phyloP scores from a whole-genome alignment of 2,888 invertebrate species.

The Epistrophe eligans region DNA sequence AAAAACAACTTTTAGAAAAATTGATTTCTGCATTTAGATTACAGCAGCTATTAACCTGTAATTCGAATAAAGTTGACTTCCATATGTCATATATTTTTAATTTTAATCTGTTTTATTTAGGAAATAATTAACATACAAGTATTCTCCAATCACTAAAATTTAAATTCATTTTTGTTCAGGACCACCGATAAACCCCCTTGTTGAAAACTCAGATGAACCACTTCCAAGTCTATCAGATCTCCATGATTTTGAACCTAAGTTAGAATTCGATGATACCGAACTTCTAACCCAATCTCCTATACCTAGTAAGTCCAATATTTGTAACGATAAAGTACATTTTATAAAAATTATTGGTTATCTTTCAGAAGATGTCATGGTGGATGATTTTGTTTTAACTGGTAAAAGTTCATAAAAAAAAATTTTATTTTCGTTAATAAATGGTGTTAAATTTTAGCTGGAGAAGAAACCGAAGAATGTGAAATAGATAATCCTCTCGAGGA shows the following conservation, averaged over 20 bases:
- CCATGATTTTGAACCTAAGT: constrained; percentile 96
- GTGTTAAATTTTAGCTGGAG: constrained; percentile 77
- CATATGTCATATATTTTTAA: no score
- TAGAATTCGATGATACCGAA: constrained; percentile 98
- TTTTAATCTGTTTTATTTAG: no score
- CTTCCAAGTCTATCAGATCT: constrained; percentile 95
- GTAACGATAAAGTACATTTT: not conserved
- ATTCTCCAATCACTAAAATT: not conserved
- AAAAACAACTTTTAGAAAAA: no score
- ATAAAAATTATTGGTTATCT: constrained; percentile 72
- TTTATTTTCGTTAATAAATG: not conserved
- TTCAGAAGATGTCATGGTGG: constrained; percentile 82
- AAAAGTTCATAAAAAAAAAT: constrained; percentile 23
- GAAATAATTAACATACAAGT: no score
- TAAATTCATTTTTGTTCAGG: constrained; percentile 77
- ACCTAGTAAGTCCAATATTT: constrained; percentile 86
- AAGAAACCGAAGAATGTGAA: constrained; percentile 80
- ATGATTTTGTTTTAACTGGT: constrained; percentile 82
- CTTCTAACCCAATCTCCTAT: constrained; percentile 88
- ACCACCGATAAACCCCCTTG: constrained; percentile 82
- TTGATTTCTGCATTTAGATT: no score
- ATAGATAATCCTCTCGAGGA: constrained; percentile 82
- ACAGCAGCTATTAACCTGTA: no score
- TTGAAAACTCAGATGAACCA: constrained; percentile 88
- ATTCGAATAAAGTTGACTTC: no score